Evolutionary conservation across 2,888 invertebrate species (phyloP), one percentile per base, ranked within the genome.

Genomic region (Megalurothrips usitatus): DNA sequence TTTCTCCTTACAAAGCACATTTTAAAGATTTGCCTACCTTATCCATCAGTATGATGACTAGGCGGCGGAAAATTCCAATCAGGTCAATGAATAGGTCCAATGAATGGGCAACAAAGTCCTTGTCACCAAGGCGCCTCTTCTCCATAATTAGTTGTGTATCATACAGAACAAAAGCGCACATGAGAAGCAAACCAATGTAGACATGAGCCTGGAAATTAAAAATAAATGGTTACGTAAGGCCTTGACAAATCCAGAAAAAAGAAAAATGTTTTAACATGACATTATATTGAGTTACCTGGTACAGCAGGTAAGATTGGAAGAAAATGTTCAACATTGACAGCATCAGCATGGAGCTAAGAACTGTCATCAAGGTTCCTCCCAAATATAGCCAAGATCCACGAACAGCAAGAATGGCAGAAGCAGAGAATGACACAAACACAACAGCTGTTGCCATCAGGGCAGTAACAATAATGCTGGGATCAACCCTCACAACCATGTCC

Each of bases 111-210:
- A 99, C 93, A 87, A 95, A 98, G 89, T 99, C 98, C 87, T 94
- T 94, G 89, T 92, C 97, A 82, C 98, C 98, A 88, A 91, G 90
- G 83, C 96, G 92, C 84, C 93, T 92, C 87, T 98, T 98, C 88
- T 97, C 97, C 85, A 98, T 93, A 84, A 98, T 98, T 84, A 96
- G 89, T 89, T 98, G 98, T n/a, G 99, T 99, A 88, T 99, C 99
- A 86, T 95, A 99, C 83, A 99, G 90, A 19, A 99, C 93, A 88
- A 98, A 99, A 82, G 94, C 97, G 86, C 97, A 97, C 94, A 98
- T 96, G 79, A 97, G 90, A 84, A 93, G 89, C 81, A 99, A 90
- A 83, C 98, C 98, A 84, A 96, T 87, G 87, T 98, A 98, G 81
- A 98, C 89, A 86, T 97, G 94, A 82, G 91, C 88, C 93, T 97